Evolutionary conservation across 1,140 invertebrate species (phyloP).

Genomic region (Diprion similis): DNA sequence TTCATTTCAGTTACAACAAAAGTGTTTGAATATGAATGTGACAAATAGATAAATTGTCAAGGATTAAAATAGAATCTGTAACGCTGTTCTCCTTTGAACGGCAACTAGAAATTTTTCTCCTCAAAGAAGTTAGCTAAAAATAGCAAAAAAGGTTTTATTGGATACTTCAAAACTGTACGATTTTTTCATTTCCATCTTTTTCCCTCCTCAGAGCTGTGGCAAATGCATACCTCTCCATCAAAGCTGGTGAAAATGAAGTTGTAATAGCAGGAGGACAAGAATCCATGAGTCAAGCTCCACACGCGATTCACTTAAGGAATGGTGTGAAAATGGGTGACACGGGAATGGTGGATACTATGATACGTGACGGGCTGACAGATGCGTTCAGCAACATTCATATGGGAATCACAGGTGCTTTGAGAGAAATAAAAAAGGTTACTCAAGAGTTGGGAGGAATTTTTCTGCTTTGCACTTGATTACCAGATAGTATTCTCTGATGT

Average conservation of each 20-base stretch:
- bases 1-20: neutral
- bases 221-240: slow-evolving; percentile 75
- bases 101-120: no score
- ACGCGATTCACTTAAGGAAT: slow-evolving; percentile 71
- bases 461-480: no score
- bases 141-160: no score
- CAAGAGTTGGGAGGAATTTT: neutral
- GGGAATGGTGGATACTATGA: slow-evolving; percentile 73
- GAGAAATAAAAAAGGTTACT: slow-evolving; percentile 2
- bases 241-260: slow-evolving; percentile 72
- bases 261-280: slow-evolving; percentile 87
- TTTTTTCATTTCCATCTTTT: slow-evolving; percentile 31
- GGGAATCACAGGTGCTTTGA: slow-evolving; percentile 78
- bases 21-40: no score
- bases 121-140: no score
- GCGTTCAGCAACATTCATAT: slow-evolving; percentile 82
- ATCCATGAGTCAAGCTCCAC: slow-evolving; percentile 83
- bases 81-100: no score
- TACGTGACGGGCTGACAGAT: slow-evolving; percentile 83
- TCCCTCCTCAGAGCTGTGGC: slow-evolving; percentile 68
- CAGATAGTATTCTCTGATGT: slow-evolving; percentile 14
- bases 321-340: slow-evolving; percentile 76
- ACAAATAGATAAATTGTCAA: no score
- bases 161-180: neutral
- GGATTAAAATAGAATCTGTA: no score